These are phyloP conservation scores for Castor canadensis DNA, from an alignment of 2,113 vertebrate genomes.

Conservation along the genomic window DNA sequence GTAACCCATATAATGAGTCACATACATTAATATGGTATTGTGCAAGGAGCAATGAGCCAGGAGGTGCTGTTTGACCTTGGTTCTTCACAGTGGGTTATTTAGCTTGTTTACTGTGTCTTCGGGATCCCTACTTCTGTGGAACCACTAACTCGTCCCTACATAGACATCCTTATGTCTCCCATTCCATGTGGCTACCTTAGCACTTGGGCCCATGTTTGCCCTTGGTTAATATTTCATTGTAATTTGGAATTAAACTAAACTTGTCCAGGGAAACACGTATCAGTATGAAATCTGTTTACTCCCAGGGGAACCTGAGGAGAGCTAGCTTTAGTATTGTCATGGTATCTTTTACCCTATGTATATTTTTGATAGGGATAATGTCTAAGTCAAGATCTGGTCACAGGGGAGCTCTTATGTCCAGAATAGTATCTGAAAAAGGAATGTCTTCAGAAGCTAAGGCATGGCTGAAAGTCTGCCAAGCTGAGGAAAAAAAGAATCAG, in stretches of 20 bases:
- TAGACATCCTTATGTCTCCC: not conserved
- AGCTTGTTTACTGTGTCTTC: not conserved
- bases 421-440: not conserved
- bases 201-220: not conserved
- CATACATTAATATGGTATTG: not conserved
- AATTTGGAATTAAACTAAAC: not conserved
- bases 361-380: not conserved
- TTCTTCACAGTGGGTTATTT: not conserved
- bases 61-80: not conserved
- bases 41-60: not conserved
- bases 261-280: not conserved
- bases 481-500: not conserved
- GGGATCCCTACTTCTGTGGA: not conserved
- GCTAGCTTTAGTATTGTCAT: not conserved
- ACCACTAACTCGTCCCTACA: not conserved
- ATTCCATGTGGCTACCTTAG: not conserved
- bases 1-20: not conserved
- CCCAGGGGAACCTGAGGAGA: not conserved
- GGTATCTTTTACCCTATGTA: not conserved
- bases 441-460: slow-evolving; percentile 7
- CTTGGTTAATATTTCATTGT: not conserved
- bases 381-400: not conserved
- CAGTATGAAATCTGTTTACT: not conserved
- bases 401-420: slow-evolving; percentile 26
- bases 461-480: not conserved